Conservation (phyloP, 2,113 vertebrate genomes). For the Neoarius graeffei region DNA sequence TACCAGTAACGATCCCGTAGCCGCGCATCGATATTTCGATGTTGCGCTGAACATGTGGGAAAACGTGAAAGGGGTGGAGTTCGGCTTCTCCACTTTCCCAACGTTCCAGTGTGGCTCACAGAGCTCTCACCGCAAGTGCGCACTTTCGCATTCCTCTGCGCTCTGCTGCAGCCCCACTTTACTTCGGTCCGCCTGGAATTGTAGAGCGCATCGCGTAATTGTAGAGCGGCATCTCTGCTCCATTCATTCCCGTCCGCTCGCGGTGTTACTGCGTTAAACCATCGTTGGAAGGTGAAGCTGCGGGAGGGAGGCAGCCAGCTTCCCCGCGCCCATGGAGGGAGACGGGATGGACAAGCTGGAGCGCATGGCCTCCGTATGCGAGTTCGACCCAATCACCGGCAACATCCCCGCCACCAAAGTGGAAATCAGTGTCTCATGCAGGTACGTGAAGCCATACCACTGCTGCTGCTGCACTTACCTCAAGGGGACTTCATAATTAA, state of each 20-base stretch:
- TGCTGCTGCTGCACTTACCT: not conserved
- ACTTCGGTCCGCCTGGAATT: constrained; percentile 49
- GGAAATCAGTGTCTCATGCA: constrained; percentile 95
- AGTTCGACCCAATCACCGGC: constrained; percentile 82
- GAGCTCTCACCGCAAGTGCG: not conserved
- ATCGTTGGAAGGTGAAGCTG: constrained; percentile 55
- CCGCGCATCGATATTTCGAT: constrained; percentile 58
- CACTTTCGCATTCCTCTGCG: constrained; percentile 34
- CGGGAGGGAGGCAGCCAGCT: constrained; percentile 62
- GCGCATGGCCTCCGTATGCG: constrained; percentile 81
- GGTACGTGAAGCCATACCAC: constrained; percentile 62
- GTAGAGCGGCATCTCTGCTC: not conserved
- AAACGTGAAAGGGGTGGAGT: constrained; percentile 75
- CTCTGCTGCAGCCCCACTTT: constrained; percentile 43
- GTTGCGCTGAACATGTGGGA: constrained; percentile 62
- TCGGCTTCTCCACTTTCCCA: constrained; percentile 69
- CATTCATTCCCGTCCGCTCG: constrained; percentile 42
- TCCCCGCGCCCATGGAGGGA: constrained; percentile 74
- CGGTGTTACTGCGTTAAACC: constrained; percentile 48
- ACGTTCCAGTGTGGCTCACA: constrained; percentile 52
- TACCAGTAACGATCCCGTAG: constrained; percentile 40
- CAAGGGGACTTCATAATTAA: too few relatives aligned
- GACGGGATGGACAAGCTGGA: constrained; percentile 84
- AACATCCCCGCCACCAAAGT: constrained; percentile 93
- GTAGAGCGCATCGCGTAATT: constrained; percentile 26